Base-by-base conservation (phyloP, 2,113 vertebrate species). In the Steatornis caripensis region DNA sequence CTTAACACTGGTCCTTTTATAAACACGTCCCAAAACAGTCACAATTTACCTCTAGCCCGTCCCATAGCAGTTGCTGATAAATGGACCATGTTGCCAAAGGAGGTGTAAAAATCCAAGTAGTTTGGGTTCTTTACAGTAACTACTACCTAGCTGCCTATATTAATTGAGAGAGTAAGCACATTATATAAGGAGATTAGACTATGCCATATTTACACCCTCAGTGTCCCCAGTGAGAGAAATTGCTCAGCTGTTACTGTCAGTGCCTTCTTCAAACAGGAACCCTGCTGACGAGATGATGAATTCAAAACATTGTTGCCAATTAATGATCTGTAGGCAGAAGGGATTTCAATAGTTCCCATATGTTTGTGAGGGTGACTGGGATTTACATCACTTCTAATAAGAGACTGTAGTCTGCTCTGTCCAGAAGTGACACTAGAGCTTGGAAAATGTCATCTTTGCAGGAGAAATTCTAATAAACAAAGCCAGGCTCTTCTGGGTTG, bases 251-350 rank as follows among this genome's bases (percentile, higher is more conserved):
- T 91, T 95, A 87, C 94, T 94, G 91, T 76, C 92, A 84, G 72
- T 94, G 78, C 62, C 82, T 95, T 88, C 91, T 91, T 88, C 87
- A 94, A 88, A 90, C 92, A 96, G 91, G 78, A 93, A 88, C 80
- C 84, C 92, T 69, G 93, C 70, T 95, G 96, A 96, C 96, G 97
- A 96, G 89, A 96, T 95, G 84, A 97, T 94, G 90, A 92, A 97
- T 97, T 95, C 90, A 86, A 72, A 95, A 84, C 68, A 92, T 92
- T 10, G 23, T 37, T 93, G 78, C 83, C 96, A 97, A 93, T 96
- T 96, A 97, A 94, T 90, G 93, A 95, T 95, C 95, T 96, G 95
- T 89, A 95, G 93, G 94, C 95, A 96, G 84, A 94, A 97, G 87
- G 74, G 91, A 91, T 92, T 96, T 92, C 90, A 94, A 88, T 94